Conservation (phyloP, 2,888 invertebrate genomes). For the Eurytoma californica region DNA sequence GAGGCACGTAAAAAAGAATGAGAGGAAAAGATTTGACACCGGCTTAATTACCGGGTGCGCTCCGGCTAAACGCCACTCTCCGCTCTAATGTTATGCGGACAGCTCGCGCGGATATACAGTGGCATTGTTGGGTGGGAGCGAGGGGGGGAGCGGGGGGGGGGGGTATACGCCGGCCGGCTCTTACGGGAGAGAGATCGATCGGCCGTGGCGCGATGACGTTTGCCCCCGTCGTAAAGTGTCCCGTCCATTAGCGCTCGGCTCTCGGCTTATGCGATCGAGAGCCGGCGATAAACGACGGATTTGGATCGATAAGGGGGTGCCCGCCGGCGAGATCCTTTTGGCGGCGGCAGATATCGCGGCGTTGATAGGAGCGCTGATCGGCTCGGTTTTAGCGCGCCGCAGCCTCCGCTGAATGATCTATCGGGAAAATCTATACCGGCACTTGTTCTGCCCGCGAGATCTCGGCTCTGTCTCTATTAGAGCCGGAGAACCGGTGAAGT, state of each 20-base stretch:
- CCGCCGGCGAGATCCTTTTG: slow-evolving; percentile 55
- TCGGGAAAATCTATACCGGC: slow-evolving; percentile 44
- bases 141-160: background rate
- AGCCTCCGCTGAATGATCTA: slow-evolving; percentile 40
- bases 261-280: slow-evolving; percentile 30
- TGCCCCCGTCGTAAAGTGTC: slow-evolving; percentile 18
- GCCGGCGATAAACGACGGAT: slow-evolving; percentile 40
- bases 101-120: background rate
- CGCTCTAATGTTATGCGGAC: slow-evolving; percentile 41
- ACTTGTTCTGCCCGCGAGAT: slow-evolving; percentile 1
- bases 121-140: background rate
- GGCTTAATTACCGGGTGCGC: slow-evolving; percentile 27
- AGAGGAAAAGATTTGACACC: background rate
- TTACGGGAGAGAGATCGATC: slow-evolving; percentile 8
- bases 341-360: slow-evolving; percentile 57
- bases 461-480: slow-evolving; percentile 22
- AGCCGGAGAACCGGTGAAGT: background rate
- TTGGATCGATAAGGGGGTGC: slow-evolving; percentile 23
- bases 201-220: slow-evolving; percentile 22
- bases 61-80: slow-evolving; percentile 41
- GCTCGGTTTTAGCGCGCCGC: slow-evolving; percentile 46
- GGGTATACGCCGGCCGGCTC: background rate
- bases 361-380: slow-evolving; percentile 30
- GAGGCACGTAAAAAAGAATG: background rate
- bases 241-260: slow-evolving; percentile 45